Conservation (phyloP, 2,113 vertebrate species). For the Pipa parva region DNA sequence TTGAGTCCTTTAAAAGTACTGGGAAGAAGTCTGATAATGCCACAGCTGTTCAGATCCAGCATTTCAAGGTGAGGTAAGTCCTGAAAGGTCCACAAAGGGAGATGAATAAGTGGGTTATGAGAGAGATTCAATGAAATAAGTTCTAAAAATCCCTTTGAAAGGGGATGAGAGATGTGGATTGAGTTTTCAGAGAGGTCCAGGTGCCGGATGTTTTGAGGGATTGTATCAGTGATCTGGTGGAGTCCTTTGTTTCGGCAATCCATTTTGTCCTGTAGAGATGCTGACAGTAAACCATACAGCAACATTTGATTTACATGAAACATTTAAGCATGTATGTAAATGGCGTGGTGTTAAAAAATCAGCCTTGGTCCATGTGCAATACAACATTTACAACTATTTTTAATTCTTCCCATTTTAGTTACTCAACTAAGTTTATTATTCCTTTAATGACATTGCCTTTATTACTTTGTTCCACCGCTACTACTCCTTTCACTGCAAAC, state of each 20-base stretch:
- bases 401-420: too few relatives aligned
- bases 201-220: constrained; percentile 52
- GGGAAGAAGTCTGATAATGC: constrained; percentile 47
- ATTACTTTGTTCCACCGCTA: too few relatives aligned
- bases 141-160: constrained; percentile 37
- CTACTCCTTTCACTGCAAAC: too few relatives aligned
- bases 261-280: constrained; percentile 49
- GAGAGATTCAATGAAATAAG: constrained; percentile 58
- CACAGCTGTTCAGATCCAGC: constrained; percentile 59
- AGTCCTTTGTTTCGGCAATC: constrained; percentile 54
- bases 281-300: neutral
- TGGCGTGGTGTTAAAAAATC: too few relatives aligned
- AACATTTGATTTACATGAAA: too few relatives aligned
- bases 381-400: too few relatives aligned
- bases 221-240: constrained; percentile 44
- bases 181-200: constrained; percentile 58
- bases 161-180: constrained; percentile 47
- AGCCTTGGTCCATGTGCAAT: too few relatives aligned
- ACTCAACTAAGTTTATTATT: too few relatives aligned
- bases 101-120: constrained; percentile 58
- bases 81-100: constrained; percentile 59
- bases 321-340: too few relatives aligned
- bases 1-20: constrained; percentile 50
- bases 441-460: too few relatives aligned
- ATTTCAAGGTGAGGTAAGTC: constrained; percentile 45